Evolutionary conservation across 2,113 vertebrate genomes (phyloP).

Genomic region (Cepphus grylle): DNA sequence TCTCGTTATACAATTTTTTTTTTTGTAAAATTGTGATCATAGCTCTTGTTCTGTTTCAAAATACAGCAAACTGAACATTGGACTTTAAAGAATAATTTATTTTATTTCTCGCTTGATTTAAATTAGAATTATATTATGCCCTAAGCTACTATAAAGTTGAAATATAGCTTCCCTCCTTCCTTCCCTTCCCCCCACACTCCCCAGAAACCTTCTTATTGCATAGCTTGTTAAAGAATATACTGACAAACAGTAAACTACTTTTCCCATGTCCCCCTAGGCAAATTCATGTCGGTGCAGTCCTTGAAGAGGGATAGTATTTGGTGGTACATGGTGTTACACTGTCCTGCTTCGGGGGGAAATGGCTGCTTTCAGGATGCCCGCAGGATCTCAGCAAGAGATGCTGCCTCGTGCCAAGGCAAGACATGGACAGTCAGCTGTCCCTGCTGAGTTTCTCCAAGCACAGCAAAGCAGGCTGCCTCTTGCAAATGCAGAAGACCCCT

Average conservation of each 20-base stretch:
- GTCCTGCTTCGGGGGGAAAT: not conserved
- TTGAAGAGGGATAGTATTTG: not conserved
- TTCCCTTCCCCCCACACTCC: not conserved
- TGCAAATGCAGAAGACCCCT: not conserved
- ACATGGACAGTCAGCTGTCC: not conserved
- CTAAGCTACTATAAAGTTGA: not conserved
- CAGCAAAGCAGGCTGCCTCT: not conserved
- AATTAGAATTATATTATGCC: not conserved
- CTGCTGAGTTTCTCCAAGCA: not conserved
- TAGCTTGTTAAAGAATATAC: not conserved
- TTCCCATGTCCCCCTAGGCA: not conserved
- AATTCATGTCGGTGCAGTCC: not conserved
- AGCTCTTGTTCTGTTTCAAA: not conserved
- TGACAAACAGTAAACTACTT: not conserved
- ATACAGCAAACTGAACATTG: not conserved
- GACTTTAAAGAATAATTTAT: not conserved
- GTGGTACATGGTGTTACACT: not conserved
- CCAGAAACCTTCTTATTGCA: not conserved
- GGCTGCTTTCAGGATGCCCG: not conserved
- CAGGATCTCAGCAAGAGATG: not conserved
- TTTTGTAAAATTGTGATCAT: not conserved
- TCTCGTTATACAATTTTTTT: not conserved
- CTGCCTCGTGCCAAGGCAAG: rapidly evolving
- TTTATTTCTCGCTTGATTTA: not conserved
- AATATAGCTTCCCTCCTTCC: not conserved